Conservation (phyloP, 1,140 invertebrate species). For the Listronotus oregonensis region DNA sequence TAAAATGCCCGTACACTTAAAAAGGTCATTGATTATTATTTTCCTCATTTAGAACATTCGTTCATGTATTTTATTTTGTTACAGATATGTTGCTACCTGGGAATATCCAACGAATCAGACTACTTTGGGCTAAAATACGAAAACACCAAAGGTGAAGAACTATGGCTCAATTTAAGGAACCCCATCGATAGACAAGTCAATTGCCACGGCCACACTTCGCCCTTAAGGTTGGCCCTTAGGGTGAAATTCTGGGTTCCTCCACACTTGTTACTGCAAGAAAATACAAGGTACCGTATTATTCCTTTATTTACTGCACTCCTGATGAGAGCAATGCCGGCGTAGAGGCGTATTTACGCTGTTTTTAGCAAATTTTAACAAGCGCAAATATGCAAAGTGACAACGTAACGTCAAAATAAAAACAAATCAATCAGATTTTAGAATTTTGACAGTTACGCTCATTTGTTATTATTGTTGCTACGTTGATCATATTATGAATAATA, state of each 20-base stretch:
- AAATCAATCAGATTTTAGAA: too few relatives aligned
- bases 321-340: too few relatives aligned
- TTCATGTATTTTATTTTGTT: conserved; percentile 48
- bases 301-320: conserved; percentile 2
- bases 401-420: too few relatives aligned
- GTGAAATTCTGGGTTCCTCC: conserved; percentile 91
- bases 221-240: conserved; percentile 64
- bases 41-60: too few relatives aligned
- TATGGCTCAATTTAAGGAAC: conserved; percentile 87
- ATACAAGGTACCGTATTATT: conserved; percentile 68
- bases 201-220: conserved; percentile 61
- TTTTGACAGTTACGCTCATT: too few relatives aligned
- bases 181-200: conserved; percentile 74
- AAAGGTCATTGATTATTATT: too few relatives aligned
- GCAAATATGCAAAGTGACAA: too few relatives aligned
- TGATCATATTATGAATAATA: too few relatives aligned
- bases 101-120: conserved; percentile 82
- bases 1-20: too few relatives aligned
- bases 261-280: conserved; percentile 81
- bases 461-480: too few relatives aligned
- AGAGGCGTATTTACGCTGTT: too few relatives aligned
- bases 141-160: conserved; percentile 71
- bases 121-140: conserved; percentile 83
- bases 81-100: conserved; percentile 80
- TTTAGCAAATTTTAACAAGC: too few relatives aligned